These are phyloP conservation scores for Cisticola juncidis DNA, from an alignment of 2,113 vertebrate genomes.

Conservation along the genomic window DNA sequence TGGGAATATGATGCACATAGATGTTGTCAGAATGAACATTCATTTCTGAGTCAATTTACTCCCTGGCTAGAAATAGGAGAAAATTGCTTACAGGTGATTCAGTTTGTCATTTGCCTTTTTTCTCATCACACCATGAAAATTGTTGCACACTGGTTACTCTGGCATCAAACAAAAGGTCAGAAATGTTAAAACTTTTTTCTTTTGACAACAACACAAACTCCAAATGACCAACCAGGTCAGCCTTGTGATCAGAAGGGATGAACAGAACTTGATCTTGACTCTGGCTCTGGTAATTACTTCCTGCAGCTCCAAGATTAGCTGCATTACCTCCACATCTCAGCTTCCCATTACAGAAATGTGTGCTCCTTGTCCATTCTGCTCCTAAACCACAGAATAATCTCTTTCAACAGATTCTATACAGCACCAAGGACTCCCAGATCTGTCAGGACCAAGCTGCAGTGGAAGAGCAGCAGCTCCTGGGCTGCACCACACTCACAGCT, in stretches of 20 bases:
- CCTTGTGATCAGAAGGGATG: not conserved
- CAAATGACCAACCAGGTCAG: not conserved
- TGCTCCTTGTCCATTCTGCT: not conserved
- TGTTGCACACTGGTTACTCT: not conserved
- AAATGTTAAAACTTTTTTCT: not conserved
- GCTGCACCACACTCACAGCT: not conserved
- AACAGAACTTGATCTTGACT: not conserved
- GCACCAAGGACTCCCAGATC: not conserved
- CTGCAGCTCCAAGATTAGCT: not conserved
- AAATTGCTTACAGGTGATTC: slow-evolving; percentile 34
- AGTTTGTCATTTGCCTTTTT: slow-evolving; percentile 41
- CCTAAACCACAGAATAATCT: not conserved
- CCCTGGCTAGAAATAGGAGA: not conserved
- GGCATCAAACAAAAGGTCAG: not conserved
- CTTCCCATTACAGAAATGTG: not conserved
- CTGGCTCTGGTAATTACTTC: not conserved
- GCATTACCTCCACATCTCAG: not conserved
- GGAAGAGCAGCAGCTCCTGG: not conserved
- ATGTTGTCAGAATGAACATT: not conserved
- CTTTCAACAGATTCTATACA: not conserved
- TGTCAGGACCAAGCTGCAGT: not conserved
- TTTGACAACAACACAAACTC: not conserved
- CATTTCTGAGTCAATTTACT: slow-evolving; percentile 15
- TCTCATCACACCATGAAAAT: slow-evolving; percentile 16
- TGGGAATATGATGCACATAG: not conserved